Evolutionary conservation across 2,888 invertebrate species (phyloP).

Genomic region (Ceramica pisi): DNA sequence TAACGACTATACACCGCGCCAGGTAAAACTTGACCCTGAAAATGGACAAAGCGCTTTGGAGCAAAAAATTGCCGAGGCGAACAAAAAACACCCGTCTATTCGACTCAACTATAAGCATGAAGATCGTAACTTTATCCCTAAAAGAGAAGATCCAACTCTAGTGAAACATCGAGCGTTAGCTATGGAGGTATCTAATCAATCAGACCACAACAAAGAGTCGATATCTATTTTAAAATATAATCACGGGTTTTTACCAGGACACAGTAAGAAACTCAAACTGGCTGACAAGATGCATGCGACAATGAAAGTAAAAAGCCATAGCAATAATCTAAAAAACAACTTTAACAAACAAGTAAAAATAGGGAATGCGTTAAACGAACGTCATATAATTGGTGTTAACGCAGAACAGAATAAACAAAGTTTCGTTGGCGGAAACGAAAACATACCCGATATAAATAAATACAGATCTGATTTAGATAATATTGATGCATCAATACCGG

Average conservation of each 20-base stretch:
- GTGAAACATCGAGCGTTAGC: constrained; percentile 76
- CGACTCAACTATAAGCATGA: constrained; percentile 78
- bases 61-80: constrained; percentile 68
- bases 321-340: constrained; percentile 57
- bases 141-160: constrained; percentile 69
- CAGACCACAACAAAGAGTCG: constrained; percentile 71
- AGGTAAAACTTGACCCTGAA: constrained; percentile 72
- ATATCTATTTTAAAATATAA: constrained; percentile 82
- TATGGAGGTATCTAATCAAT: constrained; percentile 78
- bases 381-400: constrained; percentile 74
- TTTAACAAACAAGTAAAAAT: constrained; percentile 84
- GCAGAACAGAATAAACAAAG: constrained; percentile 79
- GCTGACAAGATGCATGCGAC: constrained; percentile 38
- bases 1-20: constrained; percentile 81
- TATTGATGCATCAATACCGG: constrained; percentile 69
- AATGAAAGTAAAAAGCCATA: constrained; percentile 49
- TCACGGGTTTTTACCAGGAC: constrained; percentile 78
- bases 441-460: constrained; percentile 82
- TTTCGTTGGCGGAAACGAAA: constrained; percentile 82
- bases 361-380: constrained; percentile 85
- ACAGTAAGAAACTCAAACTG: constrained; percentile 61
- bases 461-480: constrained; percentile 80
- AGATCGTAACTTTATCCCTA: constrained; percentile 68
- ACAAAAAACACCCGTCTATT: constrained; percentile 74
- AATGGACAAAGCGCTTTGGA: constrained; percentile 61